A percentile compares a stretch with the other conserved stretches of the same genome.
Evolutionary conservation across 1,140 invertebrate genomes (phyloP).

Genomic region (Drosophila pseudoananassae): DNA sequence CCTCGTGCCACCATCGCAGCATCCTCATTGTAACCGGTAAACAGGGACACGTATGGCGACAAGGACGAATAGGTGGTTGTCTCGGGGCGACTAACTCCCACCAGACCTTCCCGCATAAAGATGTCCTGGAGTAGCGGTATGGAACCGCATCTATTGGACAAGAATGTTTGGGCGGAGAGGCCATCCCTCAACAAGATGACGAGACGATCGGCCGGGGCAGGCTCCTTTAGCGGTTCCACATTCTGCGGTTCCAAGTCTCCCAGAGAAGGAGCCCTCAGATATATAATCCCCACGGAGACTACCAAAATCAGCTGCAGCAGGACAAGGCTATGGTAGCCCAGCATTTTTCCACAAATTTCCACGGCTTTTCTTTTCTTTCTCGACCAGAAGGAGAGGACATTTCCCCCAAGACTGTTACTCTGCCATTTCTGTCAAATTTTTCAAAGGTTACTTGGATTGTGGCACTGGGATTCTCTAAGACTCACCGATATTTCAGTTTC

Average conservation of each 20-base stretch:
- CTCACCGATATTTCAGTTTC: background rate
- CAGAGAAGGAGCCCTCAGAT: constrained; percentile 87
- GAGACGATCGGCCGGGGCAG: constrained; percentile 89
- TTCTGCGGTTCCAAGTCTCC: constrained; percentile 84
- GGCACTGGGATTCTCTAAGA: background rate
- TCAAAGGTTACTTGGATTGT: background rate
- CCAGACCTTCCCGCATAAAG: constrained; percentile 87
- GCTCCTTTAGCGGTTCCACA: constrained; percentile 83
- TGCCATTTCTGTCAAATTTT: background rate
- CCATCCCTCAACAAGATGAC: constrained; percentile 95
- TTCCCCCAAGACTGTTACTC: background rate
- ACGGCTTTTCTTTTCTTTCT: background rate
- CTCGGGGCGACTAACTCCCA: constrained; percentile 94
- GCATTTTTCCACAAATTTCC: constrained; percentile 21
- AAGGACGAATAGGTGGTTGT: constrained; percentile 97
- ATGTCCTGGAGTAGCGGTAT: constrained; percentile 50
- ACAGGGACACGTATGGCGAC: constrained; percentile 96
- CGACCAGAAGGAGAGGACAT: background rate
- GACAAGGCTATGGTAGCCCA: constrained; percentile 7
- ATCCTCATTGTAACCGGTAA: constrained; percentile 97
- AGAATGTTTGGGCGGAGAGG: constrained; percentile 91
- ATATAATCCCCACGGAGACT: constrained; percentile 87
- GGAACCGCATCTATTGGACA: constrained; percentile 76
- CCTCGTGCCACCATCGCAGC: constrained; percentile 87
- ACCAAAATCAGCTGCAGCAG: constrained; percentile 85